Percentiles rank a stretch among this genome's conserved stretches.
Conservation (phyloP, 2,888 invertebrate species). For the Lymantria dispar region DNA sequence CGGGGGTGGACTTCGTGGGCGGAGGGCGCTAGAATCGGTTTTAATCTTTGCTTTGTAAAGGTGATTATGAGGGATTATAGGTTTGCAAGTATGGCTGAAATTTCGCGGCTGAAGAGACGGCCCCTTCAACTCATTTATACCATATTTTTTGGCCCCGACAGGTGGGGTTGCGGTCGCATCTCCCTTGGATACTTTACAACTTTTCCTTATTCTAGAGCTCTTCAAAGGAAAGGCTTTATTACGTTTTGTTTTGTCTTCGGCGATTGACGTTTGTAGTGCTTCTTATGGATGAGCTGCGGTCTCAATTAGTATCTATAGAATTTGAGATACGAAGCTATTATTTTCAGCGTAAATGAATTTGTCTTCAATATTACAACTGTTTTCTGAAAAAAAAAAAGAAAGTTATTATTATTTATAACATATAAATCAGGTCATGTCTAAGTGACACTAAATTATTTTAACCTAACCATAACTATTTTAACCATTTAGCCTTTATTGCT, state of each 20-base stretch:
- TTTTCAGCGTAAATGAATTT: too few species aligned
- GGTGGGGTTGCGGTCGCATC: constrained; percentile 72
- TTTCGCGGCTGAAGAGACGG: constrained; percentile 72
- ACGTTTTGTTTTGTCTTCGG: constrained; percentile 63
- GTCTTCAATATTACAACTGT: too few species aligned
- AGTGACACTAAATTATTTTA: too few species aligned
- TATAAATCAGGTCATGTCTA: too few species aligned
- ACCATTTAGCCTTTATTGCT: too few species aligned
- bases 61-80: constrained; percentile 84
- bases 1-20: constrained; percentile 48
- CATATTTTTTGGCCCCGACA: constrained; percentile 73
- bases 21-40: constrained; percentile 77
- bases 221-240: constrained; percentile 75
- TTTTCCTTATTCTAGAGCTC: constrained; percentile 71
- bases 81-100: constrained; percentile 82
- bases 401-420: too few species aligned
- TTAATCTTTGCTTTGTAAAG: constrained; percentile 84
- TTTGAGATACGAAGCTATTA: too few species aligned
- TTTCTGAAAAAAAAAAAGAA: too few species aligned
- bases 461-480: too few species aligned
- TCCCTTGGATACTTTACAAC: constrained; percentile 66
- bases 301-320: background rate
- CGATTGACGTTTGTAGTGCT: constrained; percentile 46
- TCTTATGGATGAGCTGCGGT: constrained; percentile 50
- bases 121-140: constrained; percentile 69